phyloP scores from a whole-genome alignment of 2,888 invertebrate genomes.

The Scotopteryx bipunctaria region DNA sequence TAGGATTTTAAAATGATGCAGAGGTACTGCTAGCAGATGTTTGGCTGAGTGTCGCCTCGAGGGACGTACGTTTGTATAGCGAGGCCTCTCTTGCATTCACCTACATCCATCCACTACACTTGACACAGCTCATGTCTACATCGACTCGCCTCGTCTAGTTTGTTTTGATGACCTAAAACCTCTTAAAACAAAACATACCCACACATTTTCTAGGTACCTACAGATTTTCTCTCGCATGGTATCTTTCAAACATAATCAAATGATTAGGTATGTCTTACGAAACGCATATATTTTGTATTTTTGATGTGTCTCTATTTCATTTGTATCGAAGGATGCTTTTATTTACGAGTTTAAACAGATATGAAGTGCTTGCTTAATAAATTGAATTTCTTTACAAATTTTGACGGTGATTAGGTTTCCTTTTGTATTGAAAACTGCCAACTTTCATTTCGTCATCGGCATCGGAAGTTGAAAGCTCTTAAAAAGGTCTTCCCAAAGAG shows the following conservation, averaged over 20 bases:
- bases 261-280: too few relatives aligned
- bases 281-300: too few relatives aligned
- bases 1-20: not conserved
- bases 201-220: too few relatives aligned
- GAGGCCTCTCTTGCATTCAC: slow-evolving; percentile 57
- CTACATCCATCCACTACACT: slow-evolving; percentile 57
- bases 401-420: slow-evolving; percentile 35
- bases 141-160: slow-evolving; percentile 42
- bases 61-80: slow-evolving; percentile 61
- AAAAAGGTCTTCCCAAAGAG: slow-evolving; percentile 47
- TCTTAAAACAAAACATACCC: not conserved
- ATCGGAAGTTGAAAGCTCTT: slow-evolving; percentile 47
- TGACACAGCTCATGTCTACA: slow-evolving; percentile 56
- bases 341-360: not conserved
- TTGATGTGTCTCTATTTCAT: not conserved
- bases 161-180: slow-evolving; percentile 4
- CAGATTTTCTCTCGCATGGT: too few relatives aligned
- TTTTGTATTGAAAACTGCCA: slow-evolving; percentile 42
- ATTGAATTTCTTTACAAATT: slow-evolving; percentile 27
- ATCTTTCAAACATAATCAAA: too few relatives aligned
- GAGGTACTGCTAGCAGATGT: slow-evolving; percentile 40
- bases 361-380: slow-evolving; percentile 13
- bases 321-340: not conserved
- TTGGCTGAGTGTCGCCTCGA: slow-evolving; percentile 51
- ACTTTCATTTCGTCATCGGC: slow-evolving; percentile 45